A percentile compares a stretch with the other conserved stretches of the same genome.
These are phyloP conservation scores for Miltochrista miniata DNA, from an alignment of 2,888 invertebrate species.

Conservation along the genomic window DNA sequence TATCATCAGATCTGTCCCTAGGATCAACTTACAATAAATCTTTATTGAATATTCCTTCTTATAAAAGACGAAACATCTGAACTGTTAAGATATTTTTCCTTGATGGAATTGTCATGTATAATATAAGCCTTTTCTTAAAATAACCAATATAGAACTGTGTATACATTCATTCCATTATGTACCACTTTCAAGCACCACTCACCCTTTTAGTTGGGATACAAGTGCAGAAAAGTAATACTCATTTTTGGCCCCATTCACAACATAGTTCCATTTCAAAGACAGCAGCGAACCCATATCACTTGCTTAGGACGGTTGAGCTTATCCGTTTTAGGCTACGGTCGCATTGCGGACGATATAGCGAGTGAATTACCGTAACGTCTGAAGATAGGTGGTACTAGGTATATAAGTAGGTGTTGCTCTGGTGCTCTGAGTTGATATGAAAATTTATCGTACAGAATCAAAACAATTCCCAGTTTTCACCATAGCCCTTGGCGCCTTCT, in stretches of 20 bases:
- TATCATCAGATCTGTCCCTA: no score
- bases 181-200: background rate
- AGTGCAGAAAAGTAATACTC: background rate
- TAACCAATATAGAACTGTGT: background rate
- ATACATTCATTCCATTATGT: background rate
- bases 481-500: no score
- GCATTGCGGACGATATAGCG: background rate
- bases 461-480: no score
- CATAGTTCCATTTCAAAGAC: conserved; percentile 3
- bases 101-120: no score
- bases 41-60: no score
- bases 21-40: no score
- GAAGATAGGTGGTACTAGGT: background rate
- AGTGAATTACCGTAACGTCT: background rate
- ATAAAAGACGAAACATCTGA: no score
- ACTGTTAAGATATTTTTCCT: no score
- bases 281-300: conserved; percentile 1
- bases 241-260: conserved; percentile 4
- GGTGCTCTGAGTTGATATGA: no score
- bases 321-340: conserved; percentile 2
- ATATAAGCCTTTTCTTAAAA: no score
- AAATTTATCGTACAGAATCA: no score
- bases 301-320: conserved; percentile 1
- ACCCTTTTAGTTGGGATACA: background rate
- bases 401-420: no score